Evolutionary conservation across 2,113 vertebrate species (phyloP).

Genomic region (Ivindomyrus marchei): DNA sequence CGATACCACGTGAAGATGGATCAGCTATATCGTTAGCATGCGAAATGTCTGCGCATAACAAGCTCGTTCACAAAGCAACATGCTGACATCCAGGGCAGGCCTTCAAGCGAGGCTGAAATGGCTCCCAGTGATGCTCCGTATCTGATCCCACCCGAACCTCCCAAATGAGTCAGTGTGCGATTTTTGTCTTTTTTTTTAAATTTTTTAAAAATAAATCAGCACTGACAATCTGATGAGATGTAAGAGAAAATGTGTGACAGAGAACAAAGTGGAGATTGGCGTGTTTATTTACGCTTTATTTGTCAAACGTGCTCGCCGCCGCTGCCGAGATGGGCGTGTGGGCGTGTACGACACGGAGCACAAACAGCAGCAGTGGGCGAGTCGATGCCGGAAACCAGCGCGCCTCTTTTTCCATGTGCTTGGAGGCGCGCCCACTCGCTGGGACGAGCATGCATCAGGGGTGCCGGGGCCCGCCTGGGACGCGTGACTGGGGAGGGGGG

Average conservation of each 20-base stretch:
- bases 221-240: background rate
- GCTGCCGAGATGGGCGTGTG: background rate
- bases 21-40: background rate
- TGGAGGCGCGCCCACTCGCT: background rate
- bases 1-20: background rate
- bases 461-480: constrained; percentile 37
- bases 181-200: background rate
- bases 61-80: background rate
- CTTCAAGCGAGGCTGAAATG: too few species aligned
- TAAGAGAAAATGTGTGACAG: background rate
- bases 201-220: background rate
- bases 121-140: background rate
- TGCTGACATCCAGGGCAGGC: background rate
- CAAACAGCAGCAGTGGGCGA: background rate
- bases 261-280: constrained; percentile 27
- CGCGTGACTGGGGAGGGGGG: constrained; percentile 27
- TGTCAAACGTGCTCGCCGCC: background rate
- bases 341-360: background rate
- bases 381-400: background rate
- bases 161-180: background rate
- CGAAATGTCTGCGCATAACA: background rate
- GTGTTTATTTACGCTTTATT: constrained; percentile 7
- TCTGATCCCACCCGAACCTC: background rate
- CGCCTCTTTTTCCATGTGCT: background rate
- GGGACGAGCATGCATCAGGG: constrained; percentile 31